Evolutionary conservation across 2,113 vertebrate species (phyloP).

Genomic region (Varanus komodoensis): DNA sequence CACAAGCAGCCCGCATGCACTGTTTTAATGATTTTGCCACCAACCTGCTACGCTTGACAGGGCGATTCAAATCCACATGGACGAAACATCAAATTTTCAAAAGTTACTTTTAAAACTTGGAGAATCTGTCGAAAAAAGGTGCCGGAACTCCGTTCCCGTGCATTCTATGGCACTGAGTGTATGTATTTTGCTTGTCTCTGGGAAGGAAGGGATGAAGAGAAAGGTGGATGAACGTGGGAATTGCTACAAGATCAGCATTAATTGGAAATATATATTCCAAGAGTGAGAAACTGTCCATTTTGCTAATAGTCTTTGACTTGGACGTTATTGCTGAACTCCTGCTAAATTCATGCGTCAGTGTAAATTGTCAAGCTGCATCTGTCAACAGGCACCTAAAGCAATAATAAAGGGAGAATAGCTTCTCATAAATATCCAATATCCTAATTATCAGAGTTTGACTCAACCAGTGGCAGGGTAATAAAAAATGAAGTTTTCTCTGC

Average conservation of each 20-base stretch:
- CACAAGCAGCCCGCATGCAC: too few species aligned
- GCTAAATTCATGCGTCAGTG: conserved; percentile 74
- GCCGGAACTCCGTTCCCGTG: too few species aligned
- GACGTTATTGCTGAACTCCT: conserved; percentile 73
- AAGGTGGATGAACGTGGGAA: conserved; percentile 37
- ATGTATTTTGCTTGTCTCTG: neutral
- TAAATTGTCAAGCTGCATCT: conserved; percentile 76
- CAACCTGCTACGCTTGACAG: too few species aligned
- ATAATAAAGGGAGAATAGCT: conserved; percentile 78
- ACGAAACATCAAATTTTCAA: too few species aligned
- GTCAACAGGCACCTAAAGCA: conserved; percentile 76
- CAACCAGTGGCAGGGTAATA: conserved; percentile 76
- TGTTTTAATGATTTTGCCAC: too few species aligned
- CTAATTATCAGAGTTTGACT: conserved; percentile 80
- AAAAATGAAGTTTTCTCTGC: conserved; percentile 66
- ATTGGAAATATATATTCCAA: conserved; percentile 73
- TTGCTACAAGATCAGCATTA: conserved; percentile 60
- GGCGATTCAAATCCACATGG: too few species aligned
- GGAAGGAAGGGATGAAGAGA: too few species aligned
- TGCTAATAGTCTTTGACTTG: conserved; percentile 66
- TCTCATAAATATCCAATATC: conserved; percentile 79
- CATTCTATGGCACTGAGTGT: too few species aligned
- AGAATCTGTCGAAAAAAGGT: too few species aligned
- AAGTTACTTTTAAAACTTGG: too few species aligned
- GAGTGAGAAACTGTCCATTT: conserved; percentile 60